Evolutionary conservation across 2,888 invertebrate species (phyloP).

Genomic region (Neoitamus cyanurus): DNA sequence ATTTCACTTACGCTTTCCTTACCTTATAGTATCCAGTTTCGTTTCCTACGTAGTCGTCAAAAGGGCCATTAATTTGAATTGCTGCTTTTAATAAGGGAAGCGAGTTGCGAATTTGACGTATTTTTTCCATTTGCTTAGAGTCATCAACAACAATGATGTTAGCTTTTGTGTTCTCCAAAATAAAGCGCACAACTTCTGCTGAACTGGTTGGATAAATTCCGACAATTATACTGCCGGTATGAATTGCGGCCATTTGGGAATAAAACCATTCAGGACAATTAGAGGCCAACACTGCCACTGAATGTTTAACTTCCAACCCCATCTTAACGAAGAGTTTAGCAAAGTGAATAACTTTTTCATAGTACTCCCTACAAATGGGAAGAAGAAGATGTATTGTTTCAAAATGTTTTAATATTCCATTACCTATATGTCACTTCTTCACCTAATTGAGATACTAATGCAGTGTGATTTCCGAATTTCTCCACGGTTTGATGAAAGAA

Average conservation of each 20-base stretch:
- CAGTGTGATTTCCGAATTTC: slow-evolving; percentile 74
- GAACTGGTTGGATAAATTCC: slow-evolving; percentile 94
- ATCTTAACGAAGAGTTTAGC: slow-evolving; percentile 85
- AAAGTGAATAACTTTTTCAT: slow-evolving; percentile 73
- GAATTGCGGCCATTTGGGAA: slow-evolving; percentile 83
- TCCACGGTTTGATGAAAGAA: slow-evolving; percentile 73
- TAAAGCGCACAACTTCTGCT: slow-evolving; percentile 83
- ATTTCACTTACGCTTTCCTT: too few species aligned
- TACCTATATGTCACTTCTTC: slow-evolving; percentile 77
- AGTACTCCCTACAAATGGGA: slow-evolving; percentile 73
- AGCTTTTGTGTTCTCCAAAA: slow-evolving; percentile 77
- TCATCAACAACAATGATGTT: slow-evolving; percentile 90
- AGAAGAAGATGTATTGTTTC: neutral
- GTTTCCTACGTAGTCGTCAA: slow-evolving; percentile 57
- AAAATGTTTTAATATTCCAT: slow-evolving; percentile 56
- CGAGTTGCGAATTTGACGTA: slow-evolving; percentile 74
- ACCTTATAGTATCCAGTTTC: slow-evolving; percentile 60
- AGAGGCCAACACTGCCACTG: slow-evolving; percentile 88
- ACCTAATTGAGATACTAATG: slow-evolving; percentile 77
- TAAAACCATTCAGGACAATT: slow-evolving; percentile 92
- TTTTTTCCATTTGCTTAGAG: slow-evolving; percentile 84
- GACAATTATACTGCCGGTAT: slow-evolving; percentile 85
- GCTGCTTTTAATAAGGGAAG: slow-evolving; percentile 82
- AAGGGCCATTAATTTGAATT: slow-evolving; percentile 67
- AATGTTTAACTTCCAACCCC: slow-evolving; percentile 70